phyloP scores from a whole-genome alignment of 2,113 vertebrate species.

The Microtus oregoni region DNA sequence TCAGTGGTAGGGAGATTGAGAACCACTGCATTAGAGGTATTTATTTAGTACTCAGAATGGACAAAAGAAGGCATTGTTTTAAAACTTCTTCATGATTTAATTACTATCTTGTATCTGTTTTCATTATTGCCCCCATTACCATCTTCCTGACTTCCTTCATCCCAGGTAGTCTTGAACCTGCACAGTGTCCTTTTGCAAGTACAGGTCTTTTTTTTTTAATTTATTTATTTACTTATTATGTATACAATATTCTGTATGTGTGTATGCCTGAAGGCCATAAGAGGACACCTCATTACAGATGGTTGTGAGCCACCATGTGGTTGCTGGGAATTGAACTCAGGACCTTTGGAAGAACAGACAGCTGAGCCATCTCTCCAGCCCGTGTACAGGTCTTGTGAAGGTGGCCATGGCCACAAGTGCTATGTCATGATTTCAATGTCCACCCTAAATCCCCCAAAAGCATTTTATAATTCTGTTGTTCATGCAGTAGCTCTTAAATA shows the following conservation, averaged over 20 bases:
- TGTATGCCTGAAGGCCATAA: too few species aligned
- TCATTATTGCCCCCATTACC: too few species aligned
- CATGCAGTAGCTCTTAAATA: background rate
- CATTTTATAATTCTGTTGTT: background rate
- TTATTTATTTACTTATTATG: too few species aligned
- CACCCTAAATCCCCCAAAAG: too few species aligned
- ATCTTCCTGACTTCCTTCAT: background rate
- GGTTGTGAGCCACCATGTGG: too few species aligned
- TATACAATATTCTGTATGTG: too few species aligned
- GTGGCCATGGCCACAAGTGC: background rate
- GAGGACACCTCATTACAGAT: too few species aligned
- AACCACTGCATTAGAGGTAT: background rate
- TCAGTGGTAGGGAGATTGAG: background rate
- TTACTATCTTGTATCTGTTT: background rate
- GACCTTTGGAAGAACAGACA: too few species aligned
- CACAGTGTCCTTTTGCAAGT: background rate
- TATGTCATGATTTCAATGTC: background rate
- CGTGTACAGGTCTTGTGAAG: background rate
- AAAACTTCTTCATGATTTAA: background rate
- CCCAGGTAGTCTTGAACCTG: background rate
- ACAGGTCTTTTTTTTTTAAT: background rate
- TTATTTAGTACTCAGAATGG: background rate
- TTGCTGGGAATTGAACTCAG: too few species aligned
- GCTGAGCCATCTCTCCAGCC: too few species aligned
- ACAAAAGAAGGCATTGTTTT: background rate